phyloP scores from a whole-genome alignment of 2,113 vertebrate species.

The Lethenteron camtschaticum region DNA sequence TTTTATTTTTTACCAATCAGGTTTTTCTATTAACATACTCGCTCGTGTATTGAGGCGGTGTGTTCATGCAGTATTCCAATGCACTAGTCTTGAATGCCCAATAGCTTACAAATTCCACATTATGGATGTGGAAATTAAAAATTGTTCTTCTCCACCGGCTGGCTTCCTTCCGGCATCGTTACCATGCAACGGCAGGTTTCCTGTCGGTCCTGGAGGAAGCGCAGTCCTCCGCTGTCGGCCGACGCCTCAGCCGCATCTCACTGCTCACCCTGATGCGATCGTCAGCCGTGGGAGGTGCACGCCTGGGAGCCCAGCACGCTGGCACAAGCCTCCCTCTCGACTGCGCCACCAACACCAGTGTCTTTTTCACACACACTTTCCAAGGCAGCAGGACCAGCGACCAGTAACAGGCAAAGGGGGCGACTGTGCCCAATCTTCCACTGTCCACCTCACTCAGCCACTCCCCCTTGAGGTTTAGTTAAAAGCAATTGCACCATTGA shows the following conservation, averaged over 20 bases:
- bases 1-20: too few species aligned
- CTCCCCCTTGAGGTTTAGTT: too few species aligned
- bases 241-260: conserved; percentile 36
- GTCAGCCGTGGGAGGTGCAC: conserved; percentile 46
- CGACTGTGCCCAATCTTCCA: rapidly evolving
- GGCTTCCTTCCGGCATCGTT: background rate
- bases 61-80: background rate
- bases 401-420: background rate
- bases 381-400: conserved; percentile 11
- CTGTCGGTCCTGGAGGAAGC: conserved; percentile 23
- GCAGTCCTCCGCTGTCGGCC: conserved; percentile 11
- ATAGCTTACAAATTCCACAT: background rate
- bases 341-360: conserved; percentile 22
- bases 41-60: too few species aligned
- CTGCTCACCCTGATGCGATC: conserved; percentile 38
- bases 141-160: background rate
- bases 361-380: conserved; percentile 50
- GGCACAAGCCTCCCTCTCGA: conserved; percentile 30
- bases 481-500: too few species aligned
- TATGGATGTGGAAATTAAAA: background rate
- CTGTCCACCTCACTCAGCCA: too few species aligned
- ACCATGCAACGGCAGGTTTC: conserved; percentile 34
- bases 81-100: background rate
- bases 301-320: conserved; percentile 31
- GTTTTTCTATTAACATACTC: too few species aligned